Conservation (phyloP, 2,797 vertebrate species). For the Rhynchonycteris naso region DNA sequence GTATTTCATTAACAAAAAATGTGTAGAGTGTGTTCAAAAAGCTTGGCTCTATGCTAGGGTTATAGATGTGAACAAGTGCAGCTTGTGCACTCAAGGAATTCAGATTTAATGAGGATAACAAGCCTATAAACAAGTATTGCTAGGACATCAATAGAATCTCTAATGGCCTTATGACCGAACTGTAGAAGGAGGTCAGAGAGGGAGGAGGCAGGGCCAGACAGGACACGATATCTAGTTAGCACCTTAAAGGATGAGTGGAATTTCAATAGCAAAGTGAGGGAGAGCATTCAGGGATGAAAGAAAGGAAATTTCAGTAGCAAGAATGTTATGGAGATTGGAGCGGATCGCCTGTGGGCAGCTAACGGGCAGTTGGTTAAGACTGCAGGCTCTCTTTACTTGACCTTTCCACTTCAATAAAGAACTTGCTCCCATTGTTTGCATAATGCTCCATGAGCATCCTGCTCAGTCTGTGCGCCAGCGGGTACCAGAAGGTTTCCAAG, state of each 20-base stretch:
- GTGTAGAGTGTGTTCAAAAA: not conserved
- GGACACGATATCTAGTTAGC: not conserved
- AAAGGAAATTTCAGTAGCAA: not conserved
- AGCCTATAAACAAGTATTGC: not conserved
- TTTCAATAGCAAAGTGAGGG: not conserved
- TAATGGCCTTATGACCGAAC: not conserved
- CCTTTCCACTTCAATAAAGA: not conserved
- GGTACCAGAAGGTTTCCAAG: not conserved
- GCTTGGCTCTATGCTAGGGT: not conserved
- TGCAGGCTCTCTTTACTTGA: too few relatives aligned
- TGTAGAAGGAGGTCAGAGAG: not conserved
- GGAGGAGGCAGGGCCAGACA: not conserved
- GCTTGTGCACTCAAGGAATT: not conserved
- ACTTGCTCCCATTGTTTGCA: not conserved
- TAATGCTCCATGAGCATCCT: not conserved
- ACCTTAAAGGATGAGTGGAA: not conserved
- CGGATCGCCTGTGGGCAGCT: not conserved
- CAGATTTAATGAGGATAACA: not conserved
- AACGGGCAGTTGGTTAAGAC: not conserved
- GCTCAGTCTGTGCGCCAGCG: not conserved
- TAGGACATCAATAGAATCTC: not conserved
- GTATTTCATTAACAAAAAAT: not conserved
- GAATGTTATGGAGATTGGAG: not conserved
- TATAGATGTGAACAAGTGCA: not conserved
- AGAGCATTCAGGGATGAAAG: not conserved